Base-by-base conservation (phyloP, 2,797 vertebrate genomes). In the Betta splendens region DNA sequence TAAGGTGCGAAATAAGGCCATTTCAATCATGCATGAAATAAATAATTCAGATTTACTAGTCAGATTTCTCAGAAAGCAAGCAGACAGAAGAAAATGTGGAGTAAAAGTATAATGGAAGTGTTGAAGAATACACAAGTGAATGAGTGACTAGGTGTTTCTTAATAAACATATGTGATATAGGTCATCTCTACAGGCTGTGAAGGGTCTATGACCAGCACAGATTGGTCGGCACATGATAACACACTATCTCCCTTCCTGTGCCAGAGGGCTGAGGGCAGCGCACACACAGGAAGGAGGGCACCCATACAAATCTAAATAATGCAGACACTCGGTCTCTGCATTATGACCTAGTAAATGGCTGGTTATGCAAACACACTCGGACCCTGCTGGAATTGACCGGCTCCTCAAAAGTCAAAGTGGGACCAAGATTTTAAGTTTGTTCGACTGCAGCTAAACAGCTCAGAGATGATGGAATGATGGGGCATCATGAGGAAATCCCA, bases 221-320 rank as follows among this genome's bases (percentile, higher is more conserved):
- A 64, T 60, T 69, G 37, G 45, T 57, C 48, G 39, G 36, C 49
- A 73, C 56, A 75, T 35, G 51, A 55, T 67, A 69, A 50, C 53
- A 75, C 49, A 63, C 55, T 55, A 50, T 80, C 81, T 76, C 62
- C 62, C 66, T 59, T 69, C 73, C 66, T 80, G 61, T 68, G 80
- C 81, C 80, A 85, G 55, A 76, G 79, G 74, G 72, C 76, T 55
- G 78, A 80, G 81, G 83, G 57, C 75, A 80, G 55, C 72, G 70
- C 58, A n/a, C 9, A 8, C 47, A 79, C 55, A 79, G 79, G 81
- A 80, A 84, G 48, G 71, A 81, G 84, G 81, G 76, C 83, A 79
- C 75, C 76, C 82, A 79, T 77, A 83, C 76, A 79, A 79, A 84
- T 64, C 83, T 90, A 85, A 91, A 89, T 91, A 89, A 91, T 90